Conservation (phyloP, 30 jellyfish, hydroid and myxozoan genomes). For the Phacellophora camtschatica region DNA sequence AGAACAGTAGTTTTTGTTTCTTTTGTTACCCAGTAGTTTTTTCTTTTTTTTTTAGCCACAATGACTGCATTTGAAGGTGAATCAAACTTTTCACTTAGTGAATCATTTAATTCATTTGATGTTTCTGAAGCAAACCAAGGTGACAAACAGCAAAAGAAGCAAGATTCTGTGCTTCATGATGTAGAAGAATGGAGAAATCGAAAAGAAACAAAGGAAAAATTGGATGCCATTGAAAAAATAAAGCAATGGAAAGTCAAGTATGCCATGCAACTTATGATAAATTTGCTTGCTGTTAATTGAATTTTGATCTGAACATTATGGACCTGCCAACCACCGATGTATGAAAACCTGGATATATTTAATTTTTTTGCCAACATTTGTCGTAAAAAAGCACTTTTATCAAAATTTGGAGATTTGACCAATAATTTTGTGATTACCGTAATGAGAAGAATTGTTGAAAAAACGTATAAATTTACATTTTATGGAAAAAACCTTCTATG, state of each 20-base stretch:
- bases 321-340: too few species aligned
- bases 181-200: slow-evolving; percentile 63
- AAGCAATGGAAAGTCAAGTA: slow-evolving; percentile 57
- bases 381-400: too few species aligned
- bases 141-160: neutral
- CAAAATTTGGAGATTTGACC: too few species aligned
- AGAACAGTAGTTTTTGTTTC: too few species aligned
- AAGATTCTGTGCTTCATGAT: slow-evolving; percentile 19
- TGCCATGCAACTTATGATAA: neutral
- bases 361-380: too few species aligned
- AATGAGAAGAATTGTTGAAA: too few species aligned
- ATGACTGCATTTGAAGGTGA: slow-evolving; percentile 14
- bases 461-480: too few species aligned
- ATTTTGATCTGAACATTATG: neutral
- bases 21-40: too few species aligned
- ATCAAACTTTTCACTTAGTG: slow-evolving; percentile 2
- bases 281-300: neutral
- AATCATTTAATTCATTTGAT: slow-evolving; percentile 2
- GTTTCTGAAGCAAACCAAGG: slow-evolving; percentile 1
- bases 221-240: slow-evolving; percentile 48
- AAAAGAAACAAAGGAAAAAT: slow-evolving; percentile 51
- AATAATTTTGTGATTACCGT: too few species aligned
- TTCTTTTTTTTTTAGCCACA: too few species aligned
- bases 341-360: too few species aligned
- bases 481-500: too few species aligned